A percentile compares a stretch with the other conserved stretches of the same genome.
Evolutionary conservation across 37 sponge, comb jelly and placozoan species (phyloP).

Genomic region (Agelas oroides): DNA sequence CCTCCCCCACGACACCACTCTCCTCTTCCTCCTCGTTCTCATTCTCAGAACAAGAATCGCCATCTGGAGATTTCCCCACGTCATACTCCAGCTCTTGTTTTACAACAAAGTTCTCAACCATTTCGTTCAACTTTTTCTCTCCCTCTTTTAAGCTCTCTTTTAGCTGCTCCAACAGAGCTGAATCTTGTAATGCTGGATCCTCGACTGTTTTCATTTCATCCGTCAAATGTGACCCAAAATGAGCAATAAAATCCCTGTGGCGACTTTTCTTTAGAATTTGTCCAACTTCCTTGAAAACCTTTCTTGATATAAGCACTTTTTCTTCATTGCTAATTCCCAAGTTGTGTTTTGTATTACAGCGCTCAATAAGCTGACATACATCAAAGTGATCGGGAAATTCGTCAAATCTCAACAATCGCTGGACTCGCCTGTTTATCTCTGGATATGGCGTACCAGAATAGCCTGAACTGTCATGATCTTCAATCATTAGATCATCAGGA

Average conservation of each 20-base stretch:
- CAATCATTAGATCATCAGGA: conserved; percentile 20
- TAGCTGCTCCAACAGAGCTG: conserved; percentile 24
- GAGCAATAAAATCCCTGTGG: conserved; percentile 39
- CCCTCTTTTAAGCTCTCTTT: conserved; percentile 38
- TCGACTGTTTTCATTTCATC: conserved; percentile 33
- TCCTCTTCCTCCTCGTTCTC: conserved; percentile 29
- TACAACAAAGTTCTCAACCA: conserved; percentile 71
- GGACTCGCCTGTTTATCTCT: conserved; percentile 66
- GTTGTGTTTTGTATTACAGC: conserved; percentile 57
- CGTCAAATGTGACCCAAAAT: conserved; percentile 83
- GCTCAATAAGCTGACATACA: conserved; percentile 56
- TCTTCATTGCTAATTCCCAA: conserved; percentile 52
- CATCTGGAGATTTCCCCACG: conserved; percentile 2
- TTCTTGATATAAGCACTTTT: conserved; percentile 25
- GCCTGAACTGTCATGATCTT: neutral
- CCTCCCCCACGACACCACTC: neutral
- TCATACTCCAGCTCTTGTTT: conserved; percentile 55
- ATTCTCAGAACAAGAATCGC: neutral
- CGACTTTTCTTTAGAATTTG: conserved; percentile 53
- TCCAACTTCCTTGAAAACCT: conserved; percentile 75
- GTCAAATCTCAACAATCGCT: conserved; percentile 43
- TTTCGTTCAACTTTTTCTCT: conserved; percentile 26
- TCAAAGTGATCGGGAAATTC: conserved; percentile 82
- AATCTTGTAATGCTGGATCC: conserved; percentile 71
- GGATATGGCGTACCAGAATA: conserved; percentile 62